These are phyloP conservation scores for Centropyge bicolor DNA, from an alignment of 2,797 vertebrate genomes.

Conservation along the genomic window DNA sequence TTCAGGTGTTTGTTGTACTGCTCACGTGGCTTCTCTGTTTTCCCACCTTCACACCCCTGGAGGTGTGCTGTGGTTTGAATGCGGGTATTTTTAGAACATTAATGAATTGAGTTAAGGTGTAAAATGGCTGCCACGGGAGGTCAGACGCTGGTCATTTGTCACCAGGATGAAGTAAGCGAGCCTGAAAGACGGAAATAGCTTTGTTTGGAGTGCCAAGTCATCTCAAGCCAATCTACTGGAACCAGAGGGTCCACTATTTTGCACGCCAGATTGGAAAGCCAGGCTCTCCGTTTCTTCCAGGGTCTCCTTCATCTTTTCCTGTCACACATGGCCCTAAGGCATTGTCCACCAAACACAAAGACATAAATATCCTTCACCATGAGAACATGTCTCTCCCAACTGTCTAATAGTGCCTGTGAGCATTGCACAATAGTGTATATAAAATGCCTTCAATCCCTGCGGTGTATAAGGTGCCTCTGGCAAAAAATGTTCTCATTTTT, in stretches of 20 bases:
- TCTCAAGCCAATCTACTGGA: slow-evolving; percentile 65
- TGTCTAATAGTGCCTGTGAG: slow-evolving; percentile 49
- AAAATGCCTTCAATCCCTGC: slow-evolving; percentile 18
- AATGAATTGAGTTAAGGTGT: slow-evolving; percentile 67
- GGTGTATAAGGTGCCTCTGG: slow-evolving; percentile 28
- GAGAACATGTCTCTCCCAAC: slow-evolving; percentile 33
- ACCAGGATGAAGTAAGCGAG: slow-evolving; percentile 56
- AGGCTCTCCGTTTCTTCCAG: slow-evolving; percentile 55
- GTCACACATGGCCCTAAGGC: slow-evolving; percentile 58
- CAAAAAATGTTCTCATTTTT: slow-evolving; percentile 35
- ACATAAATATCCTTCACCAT: slow-evolving; percentile 62
- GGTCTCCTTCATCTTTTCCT: slow-evolving; percentile 63
- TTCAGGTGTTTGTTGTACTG: slow-evolving; percentile 37
- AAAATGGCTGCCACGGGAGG: slow-evolving; percentile 63
- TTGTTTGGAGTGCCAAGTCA: slow-evolving; percentile 64
- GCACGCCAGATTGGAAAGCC: slow-evolving; percentile 49
- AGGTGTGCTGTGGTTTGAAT: slow-evolving; percentile 53
- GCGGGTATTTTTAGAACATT: slow-evolving; percentile 66
- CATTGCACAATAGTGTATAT: slow-evolving; percentile 41
- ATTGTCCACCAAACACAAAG: slow-evolving; percentile 45
- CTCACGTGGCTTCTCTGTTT: slow-evolving; percentile 36
- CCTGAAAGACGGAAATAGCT: slow-evolving; percentile 67
- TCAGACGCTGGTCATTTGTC: slow-evolving; percentile 70
- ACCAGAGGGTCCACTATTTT: slow-evolving; percentile 37
- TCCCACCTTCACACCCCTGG: slow-evolving; percentile 46